Evolutionary conservation across 2,113 vertebrate species (phyloP).

Genomic region (Malaclemys terrapin): DNA sequence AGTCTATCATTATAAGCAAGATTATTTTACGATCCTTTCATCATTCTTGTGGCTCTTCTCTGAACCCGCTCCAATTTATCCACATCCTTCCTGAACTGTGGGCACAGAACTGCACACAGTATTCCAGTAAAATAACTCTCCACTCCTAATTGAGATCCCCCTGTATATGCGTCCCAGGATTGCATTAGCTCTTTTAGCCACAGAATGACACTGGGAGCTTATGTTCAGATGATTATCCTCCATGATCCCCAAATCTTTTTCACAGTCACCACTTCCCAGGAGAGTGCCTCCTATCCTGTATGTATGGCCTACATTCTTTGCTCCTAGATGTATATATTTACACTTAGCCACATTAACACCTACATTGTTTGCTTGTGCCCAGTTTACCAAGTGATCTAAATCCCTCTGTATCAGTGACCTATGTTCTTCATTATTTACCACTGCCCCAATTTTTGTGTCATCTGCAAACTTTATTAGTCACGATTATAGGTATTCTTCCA

Average conservation of each 20-base stretch:
- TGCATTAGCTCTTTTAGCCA: neutral
- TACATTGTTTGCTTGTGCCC: too few relatives aligned
- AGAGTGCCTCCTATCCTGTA: neutral
- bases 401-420: too few relatives aligned
- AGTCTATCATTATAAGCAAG: neutral
- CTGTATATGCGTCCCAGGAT: neutral
- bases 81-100: neutral
- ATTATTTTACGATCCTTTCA: neutral
- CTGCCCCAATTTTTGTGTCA: too few relatives aligned
- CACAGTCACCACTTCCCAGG: neutral
- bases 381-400: too few relatives aligned
- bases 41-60: neutral
- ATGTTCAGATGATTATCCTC: neutral
- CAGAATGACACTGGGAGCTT: neutral
- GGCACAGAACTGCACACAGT: neutral
- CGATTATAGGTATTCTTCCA: too few relatives aligned
- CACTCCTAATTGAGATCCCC: neutral
- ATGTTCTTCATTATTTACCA: too few relatives aligned
- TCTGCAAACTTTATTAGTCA: too few relatives aligned
- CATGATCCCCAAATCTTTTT: neutral
- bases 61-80: neutral
- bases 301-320: neutral
- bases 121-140: neutral
- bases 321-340: too few relatives aligned
- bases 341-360: too few relatives aligned